Base-by-base conservation (phyloP, 2,113 vertebrate species). In the Boulengeromyrus knoepffleri region DNA sequence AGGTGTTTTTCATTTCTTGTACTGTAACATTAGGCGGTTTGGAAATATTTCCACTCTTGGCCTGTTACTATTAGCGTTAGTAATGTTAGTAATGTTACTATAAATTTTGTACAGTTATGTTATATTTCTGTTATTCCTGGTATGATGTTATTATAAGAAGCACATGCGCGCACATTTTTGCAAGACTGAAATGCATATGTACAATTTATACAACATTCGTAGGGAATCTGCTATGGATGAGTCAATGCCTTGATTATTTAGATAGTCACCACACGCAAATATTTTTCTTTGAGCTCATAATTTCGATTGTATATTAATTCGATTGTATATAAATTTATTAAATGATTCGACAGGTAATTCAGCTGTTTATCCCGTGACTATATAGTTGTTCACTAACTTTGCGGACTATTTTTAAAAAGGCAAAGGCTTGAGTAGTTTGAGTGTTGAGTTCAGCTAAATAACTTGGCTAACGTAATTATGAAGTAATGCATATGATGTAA, bases 21-120 rank as follows among this genome's bases (percentile, higher is more conserved):
- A 7, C 74, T 80, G 74, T 80, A 80, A 80, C 74, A 80, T 80
- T 80, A 80, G 36, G 74, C 31, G 74, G 74, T 80, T 80, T 80
- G 36, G 36, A 80, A 80, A 80, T 80, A 80, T 80, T 80, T 80
- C 74, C 74, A 80, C 31, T 17, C 74, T 42, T 80, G 74, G 74
- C 74, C 74, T 42, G 74, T 80, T 80, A 80, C 15, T 80, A 80
- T 80, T 80, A 80, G 42, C 74, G 74, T 80, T 80, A 80, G 31
- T 80, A 80, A 80, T 80, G 74, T 42, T 42, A 80, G 31, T 80
- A 80, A 80, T 80, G 74, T 80, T 42, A 42, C 31, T 80, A 80
- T 80, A 80, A 80, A 80, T 80, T 70, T 39, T 80, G 36, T 42
- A 19, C 31, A 42, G 74, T 80, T 39, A 80, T 80, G 74, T 80